A percentile compares a stretch with the other conserved stretches of the same genome.
Conservation (phyloP, 2,888 invertebrate species). For the Suillia variegata region DNA sequence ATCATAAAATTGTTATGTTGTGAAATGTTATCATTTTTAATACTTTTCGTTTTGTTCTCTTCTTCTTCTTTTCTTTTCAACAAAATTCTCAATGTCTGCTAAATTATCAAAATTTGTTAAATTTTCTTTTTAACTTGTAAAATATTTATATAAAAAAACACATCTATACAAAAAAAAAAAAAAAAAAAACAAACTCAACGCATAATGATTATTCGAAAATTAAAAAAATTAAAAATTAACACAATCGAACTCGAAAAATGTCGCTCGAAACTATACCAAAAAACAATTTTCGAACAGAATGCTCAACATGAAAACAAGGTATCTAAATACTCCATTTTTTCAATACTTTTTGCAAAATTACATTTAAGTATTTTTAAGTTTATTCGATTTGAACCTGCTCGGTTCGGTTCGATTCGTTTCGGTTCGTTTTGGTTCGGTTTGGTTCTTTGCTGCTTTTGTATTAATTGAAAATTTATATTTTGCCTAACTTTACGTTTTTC, state of each 20-base stretch:
- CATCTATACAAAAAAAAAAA: conserved; percentile 34
- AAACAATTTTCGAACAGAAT: conserved; percentile 47
- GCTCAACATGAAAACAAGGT: conserved; percentile 62
- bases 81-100: conserved; percentile 54
- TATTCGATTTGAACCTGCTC: too few relatives aligned
- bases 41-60: conserved; percentile 48
- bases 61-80: conserved; percentile 43
- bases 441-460: conserved; percentile 9
- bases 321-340: conserved; percentile 40
- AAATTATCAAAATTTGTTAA: conserved; percentile 35
- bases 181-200: too few relatives aligned
- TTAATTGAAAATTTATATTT: conserved; percentile 12
- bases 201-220: conserved; percentile 10
- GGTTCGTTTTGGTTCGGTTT: background rate
- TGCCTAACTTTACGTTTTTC: conserved; percentile 16
- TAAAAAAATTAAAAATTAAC: conserved; percentile 13
- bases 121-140: conserved; percentile 23
- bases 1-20: conserved; percentile 25
- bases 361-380: conserved; percentile 23
- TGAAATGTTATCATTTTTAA: conserved; percentile 39
- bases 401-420: background rate
- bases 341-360: conserved; percentile 31
- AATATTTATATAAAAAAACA: conserved; percentile 36
- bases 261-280: conserved; percentile 14
- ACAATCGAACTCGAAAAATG: too few relatives aligned